phyloP scores from a whole-genome alignment of 2,113 vertebrate species.

The Nestor notabilis region DNA sequence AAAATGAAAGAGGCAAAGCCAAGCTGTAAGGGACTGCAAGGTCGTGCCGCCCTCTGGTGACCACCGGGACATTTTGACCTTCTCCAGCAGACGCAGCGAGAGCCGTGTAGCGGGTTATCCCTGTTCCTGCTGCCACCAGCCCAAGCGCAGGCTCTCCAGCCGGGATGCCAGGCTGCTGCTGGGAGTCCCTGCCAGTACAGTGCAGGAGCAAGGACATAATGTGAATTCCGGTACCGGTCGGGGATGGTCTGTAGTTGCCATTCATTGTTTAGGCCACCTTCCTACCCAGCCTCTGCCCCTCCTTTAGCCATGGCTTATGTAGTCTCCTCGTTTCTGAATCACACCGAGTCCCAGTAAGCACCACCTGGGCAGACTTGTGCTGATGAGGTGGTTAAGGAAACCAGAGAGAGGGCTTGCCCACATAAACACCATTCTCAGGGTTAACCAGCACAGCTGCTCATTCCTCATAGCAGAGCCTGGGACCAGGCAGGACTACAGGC shows the following conservation, averaged over 20 bases:
- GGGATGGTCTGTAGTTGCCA: rapidly evolving
- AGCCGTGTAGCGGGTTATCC: neutral
- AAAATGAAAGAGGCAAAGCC: too few species aligned
- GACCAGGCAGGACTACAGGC: rapidly evolving
- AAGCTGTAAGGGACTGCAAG: rapidly evolving
- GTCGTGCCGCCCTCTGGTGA: conserved; percentile 41
- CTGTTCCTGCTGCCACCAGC: neutral
- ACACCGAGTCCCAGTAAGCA: rapidly evolving
- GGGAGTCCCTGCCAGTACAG: neutral
- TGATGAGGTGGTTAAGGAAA: neutral
- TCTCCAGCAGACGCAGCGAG: neutral
- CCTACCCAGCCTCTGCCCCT: neutral
- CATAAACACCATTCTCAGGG: rapidly evolving
- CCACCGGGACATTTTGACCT: rapidly evolving
- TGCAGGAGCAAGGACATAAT: rapidly evolving
- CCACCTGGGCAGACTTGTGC: rapidly evolving
- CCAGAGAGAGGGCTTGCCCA: neutral
- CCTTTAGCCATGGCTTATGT: rapidly evolving
- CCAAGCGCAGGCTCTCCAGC: neutral
- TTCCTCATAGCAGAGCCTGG: rapidly evolving
- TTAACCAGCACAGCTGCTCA: neutral
- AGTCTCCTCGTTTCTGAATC: neutral
- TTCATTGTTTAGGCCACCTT: neutral
- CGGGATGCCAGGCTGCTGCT: neutral
- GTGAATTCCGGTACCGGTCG: rapidly evolving